Evolutionary conservation across 2,888 invertebrate genomes (phyloP), one percentile per base, ranked within the genome.

Genomic region (Barypeithes pellucidus): DNA sequence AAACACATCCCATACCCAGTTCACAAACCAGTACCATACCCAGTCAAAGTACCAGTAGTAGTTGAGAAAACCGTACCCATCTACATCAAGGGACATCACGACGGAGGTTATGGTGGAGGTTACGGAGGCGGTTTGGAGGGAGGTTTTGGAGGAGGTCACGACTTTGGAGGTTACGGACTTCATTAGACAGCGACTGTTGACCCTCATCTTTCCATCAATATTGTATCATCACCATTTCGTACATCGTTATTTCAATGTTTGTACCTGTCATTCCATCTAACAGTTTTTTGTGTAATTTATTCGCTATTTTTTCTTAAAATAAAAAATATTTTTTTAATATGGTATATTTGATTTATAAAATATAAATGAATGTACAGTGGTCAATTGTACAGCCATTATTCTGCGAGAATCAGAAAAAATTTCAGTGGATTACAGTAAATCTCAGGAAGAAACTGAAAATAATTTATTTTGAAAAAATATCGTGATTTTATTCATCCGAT

Each of bases 41-140:
- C 84, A 0, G 89, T 89, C 8, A 89, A 89, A 43, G 81, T 84
- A 66, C 83, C 84, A 72, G 89, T 91, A n/a, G 83, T 88, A 65
- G 88, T 91, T 0, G 89, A 89, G 73, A 87, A 89, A 78, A 89
- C 88, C 57, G 87, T 89, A 3, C 85, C 84, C 29, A 79, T 85
- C 50, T 77, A 79, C 68, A 75, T 82, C 9, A 79, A 84, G 47
- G 78, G 79, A 45, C 80, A 79, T 29, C 7, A 2, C 47, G 76
- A 78, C 12, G 75, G 60, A n/a, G 73, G 73, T 45, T 68, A 59
- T 29, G 72, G 71, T 57, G 68, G 75, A 20, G 69, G 69, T 60
- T 47, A 24, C 24, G 63, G 41, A 47, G 29, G 43, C 3, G 50
- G 50, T 33, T 52, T n/a, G 75, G 67, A 11, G 73, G 68, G 75